Conservation (phyloP, 2,113 vertebrate species). For the Eudyptes chrysolophus region DNA sequence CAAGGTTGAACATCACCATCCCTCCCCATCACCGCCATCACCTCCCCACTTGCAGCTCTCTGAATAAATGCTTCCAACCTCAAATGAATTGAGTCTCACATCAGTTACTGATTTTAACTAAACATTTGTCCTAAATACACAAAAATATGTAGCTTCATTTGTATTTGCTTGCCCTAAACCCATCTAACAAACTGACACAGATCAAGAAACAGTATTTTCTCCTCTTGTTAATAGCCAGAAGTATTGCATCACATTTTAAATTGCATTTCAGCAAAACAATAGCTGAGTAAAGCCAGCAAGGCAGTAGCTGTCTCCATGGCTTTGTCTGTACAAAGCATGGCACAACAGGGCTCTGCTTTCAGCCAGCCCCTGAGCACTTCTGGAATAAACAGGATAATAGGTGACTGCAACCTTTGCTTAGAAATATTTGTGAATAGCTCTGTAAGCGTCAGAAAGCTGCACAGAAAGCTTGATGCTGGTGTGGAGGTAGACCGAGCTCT, state of each 20-base stretch:
- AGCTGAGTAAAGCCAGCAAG: not conserved
- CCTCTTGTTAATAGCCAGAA: not conserved
- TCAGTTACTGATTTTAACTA: not conserved
- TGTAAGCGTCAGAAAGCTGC: slow-evolving; percentile 26
- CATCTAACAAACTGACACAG: not conserved
- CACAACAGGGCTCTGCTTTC: slow-evolving; percentile 5
- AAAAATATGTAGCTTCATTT: not conserved
- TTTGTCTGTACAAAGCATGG: not conserved
- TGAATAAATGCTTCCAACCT: not conserved
- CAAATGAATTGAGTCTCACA: not conserved
- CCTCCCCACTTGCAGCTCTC: not conserved
- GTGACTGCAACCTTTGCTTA: slow-evolving; percentile 44
- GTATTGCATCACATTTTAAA: slow-evolving; percentile 17
- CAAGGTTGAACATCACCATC: not conserved
- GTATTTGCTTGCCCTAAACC: not conserved
- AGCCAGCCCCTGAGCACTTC: slow-evolving; percentile 20
- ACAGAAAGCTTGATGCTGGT: slow-evolving; percentile 1
- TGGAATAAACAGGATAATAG: slow-evolving; percentile 36
- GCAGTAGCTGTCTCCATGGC: not conserved
- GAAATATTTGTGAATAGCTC: slow-evolving; percentile 50
- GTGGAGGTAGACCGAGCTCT: not conserved
- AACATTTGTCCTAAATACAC: not conserved
- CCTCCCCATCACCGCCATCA: not conserved
- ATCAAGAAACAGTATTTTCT: not conserved
- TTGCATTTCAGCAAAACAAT: slow-evolving; percentile 44